Percentiles rank a stretch among this genome's conserved stretches.
These are phyloP conservation scores for Cyanoderma ruficeps DNA, from an alignment of 2,113 vertebrate genomes.

Conservation along the genomic window DNA sequence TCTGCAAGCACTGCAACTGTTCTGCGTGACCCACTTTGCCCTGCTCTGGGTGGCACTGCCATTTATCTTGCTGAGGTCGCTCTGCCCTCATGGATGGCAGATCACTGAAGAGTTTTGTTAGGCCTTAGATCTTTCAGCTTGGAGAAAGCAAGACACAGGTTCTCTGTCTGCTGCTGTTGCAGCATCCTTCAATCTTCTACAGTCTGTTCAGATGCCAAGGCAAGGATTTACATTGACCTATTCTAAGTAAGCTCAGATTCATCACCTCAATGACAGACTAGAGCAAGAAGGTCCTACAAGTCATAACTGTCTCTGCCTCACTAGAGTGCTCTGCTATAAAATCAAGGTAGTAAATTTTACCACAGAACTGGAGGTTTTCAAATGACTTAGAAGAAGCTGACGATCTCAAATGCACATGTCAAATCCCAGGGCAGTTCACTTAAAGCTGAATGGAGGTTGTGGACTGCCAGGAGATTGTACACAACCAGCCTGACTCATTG, in stretches of 20 bases:
- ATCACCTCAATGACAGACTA: neutral
- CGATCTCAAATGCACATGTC: neutral
- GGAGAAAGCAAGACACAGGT: neutral
- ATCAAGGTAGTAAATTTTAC: neutral
- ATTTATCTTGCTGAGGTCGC: neutral
- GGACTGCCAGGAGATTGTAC: neutral
- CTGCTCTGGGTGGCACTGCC: neutral
- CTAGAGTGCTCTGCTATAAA: neutral
- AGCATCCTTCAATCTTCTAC: neutral
- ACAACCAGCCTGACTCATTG: neutral
- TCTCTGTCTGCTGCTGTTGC: neutral
- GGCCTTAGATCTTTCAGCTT: neutral
- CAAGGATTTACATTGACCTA: neutral
- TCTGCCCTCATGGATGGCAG: neutral
- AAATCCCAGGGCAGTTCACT: neutral
- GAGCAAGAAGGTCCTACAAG: neutral
- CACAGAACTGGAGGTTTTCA: neutral
- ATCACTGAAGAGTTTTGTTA: neutral
- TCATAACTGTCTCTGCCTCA: neutral
- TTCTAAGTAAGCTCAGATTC: neutral
- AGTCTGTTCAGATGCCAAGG: neutral
- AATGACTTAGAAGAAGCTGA: neutral
- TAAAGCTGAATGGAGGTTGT: neutral
- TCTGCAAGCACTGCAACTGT: neutral
- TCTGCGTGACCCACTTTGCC: neutral